Evolutionary conservation across 2,113 vertebrate species (phyloP).

Genomic region (Rhinopomastus cyanomelas): DNA sequence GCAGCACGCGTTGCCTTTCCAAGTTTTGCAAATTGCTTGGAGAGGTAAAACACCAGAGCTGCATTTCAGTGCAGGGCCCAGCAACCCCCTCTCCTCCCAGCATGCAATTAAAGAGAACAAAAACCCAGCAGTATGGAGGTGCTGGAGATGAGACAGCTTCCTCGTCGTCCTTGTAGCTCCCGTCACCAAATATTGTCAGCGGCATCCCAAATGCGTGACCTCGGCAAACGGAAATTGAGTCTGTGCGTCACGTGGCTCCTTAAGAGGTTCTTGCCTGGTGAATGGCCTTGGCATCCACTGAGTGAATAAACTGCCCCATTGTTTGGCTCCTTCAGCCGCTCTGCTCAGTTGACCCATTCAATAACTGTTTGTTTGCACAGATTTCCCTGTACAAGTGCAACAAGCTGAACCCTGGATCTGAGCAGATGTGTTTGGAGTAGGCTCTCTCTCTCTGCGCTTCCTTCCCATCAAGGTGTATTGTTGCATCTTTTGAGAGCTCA

Average conservation of each 20-base stretch:
- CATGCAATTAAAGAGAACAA: neutral
- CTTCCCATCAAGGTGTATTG: constrained; percentile 60
- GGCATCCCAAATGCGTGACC: neutral
- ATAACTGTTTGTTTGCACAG: constrained; percentile 62
- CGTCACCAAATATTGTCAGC: neutral
- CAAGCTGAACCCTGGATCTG: constrained; percentile 46
- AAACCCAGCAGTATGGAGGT: neutral
- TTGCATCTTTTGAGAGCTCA: constrained; percentile 31
- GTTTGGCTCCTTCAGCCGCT: constrained; percentile 46
- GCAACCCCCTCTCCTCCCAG: neutral
- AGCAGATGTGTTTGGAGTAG: constrained; percentile 64
- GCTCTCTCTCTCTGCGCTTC: neutral
- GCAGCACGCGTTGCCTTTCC: neutral
- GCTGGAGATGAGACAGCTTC: neutral
- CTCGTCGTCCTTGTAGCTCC: neutral
- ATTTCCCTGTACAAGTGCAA: constrained; percentile 49
- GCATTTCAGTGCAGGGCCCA: neutral
- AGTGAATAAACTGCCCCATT: constrained; percentile 56
- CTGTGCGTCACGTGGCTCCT: constrained; percentile 29
- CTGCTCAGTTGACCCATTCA: constrained; percentile 57
- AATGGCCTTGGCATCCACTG: constrained; percentile 62
- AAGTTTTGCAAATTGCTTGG: neutral
- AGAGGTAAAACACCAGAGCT: neutral
- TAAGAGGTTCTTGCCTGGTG: constrained; percentile 48
- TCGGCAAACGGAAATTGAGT: neutral